A percentile compares a stretch with the other conserved stretches of the same genome.
Conservation (phyloP, 2,888 invertebrate genomes). For the Eristalis arbustorum region DNA sequence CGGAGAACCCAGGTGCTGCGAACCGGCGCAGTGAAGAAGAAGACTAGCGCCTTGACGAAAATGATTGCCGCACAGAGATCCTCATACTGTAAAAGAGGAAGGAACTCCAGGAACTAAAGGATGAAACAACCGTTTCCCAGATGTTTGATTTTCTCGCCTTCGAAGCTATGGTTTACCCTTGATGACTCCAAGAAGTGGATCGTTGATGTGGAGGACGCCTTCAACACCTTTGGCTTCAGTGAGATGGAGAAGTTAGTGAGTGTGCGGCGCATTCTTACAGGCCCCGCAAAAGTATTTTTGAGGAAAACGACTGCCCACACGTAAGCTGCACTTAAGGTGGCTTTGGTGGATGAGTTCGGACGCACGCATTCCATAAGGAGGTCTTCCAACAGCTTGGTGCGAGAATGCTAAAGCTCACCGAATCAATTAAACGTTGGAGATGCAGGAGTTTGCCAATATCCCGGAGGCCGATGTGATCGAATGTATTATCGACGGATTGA, state of each 20-base stretch:
- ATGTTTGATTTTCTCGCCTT: too few relatives aligned
- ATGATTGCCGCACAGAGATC: background rate
- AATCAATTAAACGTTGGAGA: background rate
- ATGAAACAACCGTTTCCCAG: too few relatives aligned
- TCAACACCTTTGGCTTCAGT: too few relatives aligned
- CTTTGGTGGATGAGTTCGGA: slow-evolving; percentile 10
- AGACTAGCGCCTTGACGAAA: background rate
- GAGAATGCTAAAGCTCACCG: background rate
- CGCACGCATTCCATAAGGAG: background rate
- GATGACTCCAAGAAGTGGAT: too few relatives aligned
- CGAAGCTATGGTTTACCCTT: too few relatives aligned
- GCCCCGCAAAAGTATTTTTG: slow-evolving; percentile 19
- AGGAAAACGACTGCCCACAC: background rate
- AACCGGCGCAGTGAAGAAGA: background rate
- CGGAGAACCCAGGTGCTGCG: background rate
- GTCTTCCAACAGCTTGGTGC: slow-evolving; percentile 1
- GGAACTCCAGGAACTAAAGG: too few relatives aligned
- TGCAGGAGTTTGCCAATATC: background rate
- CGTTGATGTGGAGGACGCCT: too few relatives aligned
- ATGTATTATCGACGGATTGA: background rate
- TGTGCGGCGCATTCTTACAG: slow-evolving; percentile 10
- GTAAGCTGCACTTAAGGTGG: slow-evolving; percentile 12
- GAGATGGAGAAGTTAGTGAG: background rate
- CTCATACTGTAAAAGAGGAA: too few relatives aligned
- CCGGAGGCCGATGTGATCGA: slow-evolving; percentile 7